Evolutionary conservation across 2,797 vertebrate species (phyloP).

Genomic region (Pachyuromys duprasi): DNA sequence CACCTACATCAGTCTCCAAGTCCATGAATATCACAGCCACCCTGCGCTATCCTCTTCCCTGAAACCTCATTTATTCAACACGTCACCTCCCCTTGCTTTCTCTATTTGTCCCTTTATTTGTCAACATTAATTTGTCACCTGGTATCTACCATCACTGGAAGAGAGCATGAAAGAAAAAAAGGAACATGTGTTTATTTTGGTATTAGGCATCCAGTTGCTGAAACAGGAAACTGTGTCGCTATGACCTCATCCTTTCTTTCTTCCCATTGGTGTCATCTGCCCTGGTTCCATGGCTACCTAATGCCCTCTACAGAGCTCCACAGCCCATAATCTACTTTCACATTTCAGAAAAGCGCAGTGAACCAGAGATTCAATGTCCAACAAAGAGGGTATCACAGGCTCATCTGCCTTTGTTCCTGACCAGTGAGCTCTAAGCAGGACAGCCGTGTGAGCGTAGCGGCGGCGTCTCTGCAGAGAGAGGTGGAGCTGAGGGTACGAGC

Average conservation of each 20-base stretch:
- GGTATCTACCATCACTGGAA: background rate
- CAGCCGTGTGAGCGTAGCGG: background rate
- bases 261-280: conserved; percentile 67
- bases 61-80: background rate
- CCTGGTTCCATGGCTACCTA: conserved; percentile 72
- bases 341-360: conserved; percentile 75
- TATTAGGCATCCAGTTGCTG: conserved; percentile 46
- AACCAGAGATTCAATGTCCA: conserved; percentile 83
- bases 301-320: conserved; percentile 62
- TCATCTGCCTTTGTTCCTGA: conserved; percentile 81
- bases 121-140: background rate
- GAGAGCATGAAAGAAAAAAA: background rate
- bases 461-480: background rate
- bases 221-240: conserved; percentile 62
- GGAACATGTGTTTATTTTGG: background rate
- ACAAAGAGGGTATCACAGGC: conserved; percentile 82
- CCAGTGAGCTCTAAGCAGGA: conserved; percentile 70
- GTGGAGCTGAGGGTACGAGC: background rate
- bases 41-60: background rate
- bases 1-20: background rate
- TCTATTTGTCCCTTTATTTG: background rate
- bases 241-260: conserved; percentile 78
- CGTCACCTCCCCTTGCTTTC: background rate
- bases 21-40: background rate
- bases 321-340: conserved; percentile 78